A percentile compares a stretch with the other conserved stretches of the same genome.
phyloP scores from a whole-genome alignment of 2,113 vertebrate genomes.

The Tursiops truncatus region DNA sequence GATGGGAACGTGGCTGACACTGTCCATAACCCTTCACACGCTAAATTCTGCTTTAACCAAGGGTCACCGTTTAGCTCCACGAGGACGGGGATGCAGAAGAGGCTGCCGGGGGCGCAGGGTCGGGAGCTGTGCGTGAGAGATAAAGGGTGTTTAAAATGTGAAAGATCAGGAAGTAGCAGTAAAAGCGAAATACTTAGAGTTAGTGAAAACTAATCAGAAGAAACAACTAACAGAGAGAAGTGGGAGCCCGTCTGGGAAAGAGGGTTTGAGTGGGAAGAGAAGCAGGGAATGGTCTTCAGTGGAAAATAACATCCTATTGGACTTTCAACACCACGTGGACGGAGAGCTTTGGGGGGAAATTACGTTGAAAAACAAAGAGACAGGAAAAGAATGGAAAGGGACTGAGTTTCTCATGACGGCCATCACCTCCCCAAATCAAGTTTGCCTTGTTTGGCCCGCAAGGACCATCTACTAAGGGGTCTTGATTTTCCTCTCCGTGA shows the following conservation, averaged over 20 bases:
- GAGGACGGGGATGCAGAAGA: no score
- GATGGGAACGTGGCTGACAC: neutral
- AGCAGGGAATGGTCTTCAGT: neutral
- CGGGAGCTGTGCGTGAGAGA: neutral
- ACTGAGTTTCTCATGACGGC: neutral
- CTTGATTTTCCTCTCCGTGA: neutral
- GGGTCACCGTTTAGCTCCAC: neutral
- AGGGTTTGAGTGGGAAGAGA: neutral
- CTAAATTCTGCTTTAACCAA: neutral
- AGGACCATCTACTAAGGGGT: neutral
- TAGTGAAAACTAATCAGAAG: neutral
- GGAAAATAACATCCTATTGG: neutral
- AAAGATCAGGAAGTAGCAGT: neutral
- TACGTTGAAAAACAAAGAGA: neutral
- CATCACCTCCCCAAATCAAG: neutral
- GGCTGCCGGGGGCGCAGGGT: neutral
- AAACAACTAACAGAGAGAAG: neutral
- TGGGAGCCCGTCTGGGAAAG: neutral
- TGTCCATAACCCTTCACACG: neutral
- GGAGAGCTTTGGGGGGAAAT: neutral
- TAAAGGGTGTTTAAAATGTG: neutral
- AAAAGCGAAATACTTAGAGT: neutral
- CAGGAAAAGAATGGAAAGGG: neutral
- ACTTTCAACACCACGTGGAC: no score
- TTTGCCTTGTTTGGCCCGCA: no score